phyloP scores from a whole-genome alignment of 2,888 invertebrate species.

The Drosophila borborema region DNA sequence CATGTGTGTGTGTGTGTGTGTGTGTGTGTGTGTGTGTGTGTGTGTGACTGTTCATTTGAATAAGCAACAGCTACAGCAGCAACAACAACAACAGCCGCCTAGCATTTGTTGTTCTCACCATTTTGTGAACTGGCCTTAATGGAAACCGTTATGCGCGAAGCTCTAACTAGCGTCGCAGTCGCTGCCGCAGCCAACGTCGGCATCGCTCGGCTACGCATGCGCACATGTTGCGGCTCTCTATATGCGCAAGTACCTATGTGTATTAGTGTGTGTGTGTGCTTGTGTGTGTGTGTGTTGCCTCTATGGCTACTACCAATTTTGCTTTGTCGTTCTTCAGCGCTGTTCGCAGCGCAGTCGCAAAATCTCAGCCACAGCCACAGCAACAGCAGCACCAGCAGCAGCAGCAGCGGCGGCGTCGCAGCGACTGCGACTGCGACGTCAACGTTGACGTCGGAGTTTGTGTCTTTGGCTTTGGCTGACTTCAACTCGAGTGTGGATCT shows the following conservation, averaged over 20 bases:
- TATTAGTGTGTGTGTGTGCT: slow-evolving; percentile 6
- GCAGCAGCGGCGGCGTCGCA: background rate
- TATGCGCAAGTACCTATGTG: slow-evolving; percentile 16
- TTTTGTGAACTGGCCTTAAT: slow-evolving; percentile 83
- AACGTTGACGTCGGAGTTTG: slow-evolving; percentile 43
- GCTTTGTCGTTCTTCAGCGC: slow-evolving; percentile 56
- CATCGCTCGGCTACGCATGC: slow-evolving; percentile 68
- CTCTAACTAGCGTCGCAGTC: slow-evolving; percentile 61
- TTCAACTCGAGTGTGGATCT: slow-evolving; percentile 73
- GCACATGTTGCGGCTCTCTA: slow-evolving; percentile 65
- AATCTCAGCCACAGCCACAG: slow-evolving; percentile 56
- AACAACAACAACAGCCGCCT: slow-evolving; percentile 43
- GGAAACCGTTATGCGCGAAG: slow-evolving; percentile 84
- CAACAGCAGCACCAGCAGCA: background rate
- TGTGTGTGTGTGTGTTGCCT: slow-evolving; percentile 32
- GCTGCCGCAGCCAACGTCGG: slow-evolving; percentile 28
- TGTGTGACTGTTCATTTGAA: slow-evolving; percentile 76
- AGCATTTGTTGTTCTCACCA: slow-evolving; percentile 69
- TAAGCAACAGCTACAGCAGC: slow-evolving; percentile 59
- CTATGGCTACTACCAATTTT: slow-evolving; percentile 57
- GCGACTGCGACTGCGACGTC: slow-evolving; percentile 25
- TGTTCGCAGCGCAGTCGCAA: slow-evolving; percentile 53
- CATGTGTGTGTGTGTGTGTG: slow-evolving; percentile 24
- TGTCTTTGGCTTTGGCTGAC: slow-evolving; percentile 60
- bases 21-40: slow-evolving; percentile 34